phyloP scores from a whole-genome alignment of 2,113 vertebrate species.

The Planiliza haematocheilus region DNA sequence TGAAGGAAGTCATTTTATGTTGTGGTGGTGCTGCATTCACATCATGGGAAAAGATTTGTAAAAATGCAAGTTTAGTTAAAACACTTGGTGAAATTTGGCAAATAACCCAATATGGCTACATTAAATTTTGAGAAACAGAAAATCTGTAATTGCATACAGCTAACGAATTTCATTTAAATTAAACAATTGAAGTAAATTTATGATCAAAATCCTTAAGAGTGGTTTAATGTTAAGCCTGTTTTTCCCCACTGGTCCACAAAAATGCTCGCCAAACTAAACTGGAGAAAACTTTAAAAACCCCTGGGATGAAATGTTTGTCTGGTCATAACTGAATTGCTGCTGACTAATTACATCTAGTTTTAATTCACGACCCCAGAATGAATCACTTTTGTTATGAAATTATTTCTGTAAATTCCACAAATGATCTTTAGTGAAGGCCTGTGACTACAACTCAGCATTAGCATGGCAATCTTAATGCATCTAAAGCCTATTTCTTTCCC shows the following conservation, averaged over 20 bases:
- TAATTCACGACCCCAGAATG: no score
- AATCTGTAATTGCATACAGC: not conserved
- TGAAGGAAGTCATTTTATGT: conserved; percentile 5
- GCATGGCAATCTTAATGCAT: no score
- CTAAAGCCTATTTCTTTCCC: conserved; percentile 3
- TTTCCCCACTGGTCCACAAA: not conserved
- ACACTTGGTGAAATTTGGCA: conserved; percentile 5
- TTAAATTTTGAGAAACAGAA: not conserved
- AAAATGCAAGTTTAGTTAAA: not conserved
- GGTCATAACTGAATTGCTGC: no score
- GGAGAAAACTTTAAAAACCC: no score
- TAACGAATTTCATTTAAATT: not conserved
- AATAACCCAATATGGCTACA: not conserved
- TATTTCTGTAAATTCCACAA: no score
- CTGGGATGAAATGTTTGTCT: no score
- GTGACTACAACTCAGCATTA: no score
- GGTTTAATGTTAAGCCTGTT: not conserved
- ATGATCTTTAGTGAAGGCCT: not conserved
- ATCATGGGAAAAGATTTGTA: conserved; percentile 1
- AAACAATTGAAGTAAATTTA: not conserved
- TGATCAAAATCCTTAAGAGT: not conserved
- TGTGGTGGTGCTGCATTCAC: conserved; percentile 37
- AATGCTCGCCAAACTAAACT: conserved; percentile 19
- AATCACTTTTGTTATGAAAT: no score
- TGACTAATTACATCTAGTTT: no score